phyloP scores from a whole-genome alignment of 2,888 invertebrate species.

The Sepiola atlantica region DNA sequence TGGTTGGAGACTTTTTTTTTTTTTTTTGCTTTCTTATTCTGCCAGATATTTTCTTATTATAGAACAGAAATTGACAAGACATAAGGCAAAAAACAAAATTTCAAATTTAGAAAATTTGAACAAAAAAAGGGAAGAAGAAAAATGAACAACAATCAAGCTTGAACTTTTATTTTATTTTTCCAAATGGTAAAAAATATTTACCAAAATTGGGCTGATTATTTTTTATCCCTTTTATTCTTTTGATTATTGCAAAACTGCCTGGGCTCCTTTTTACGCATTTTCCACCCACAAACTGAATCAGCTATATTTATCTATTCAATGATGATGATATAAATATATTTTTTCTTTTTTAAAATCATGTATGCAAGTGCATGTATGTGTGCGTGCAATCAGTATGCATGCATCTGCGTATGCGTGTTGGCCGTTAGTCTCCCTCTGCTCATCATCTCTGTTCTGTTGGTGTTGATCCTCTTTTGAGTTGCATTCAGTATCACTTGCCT shows the following conservation, averaged over 20 bases:
- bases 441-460: slow-evolving; percentile 21
- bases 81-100: neutral
- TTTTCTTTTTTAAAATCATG: neutral
- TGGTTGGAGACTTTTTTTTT: no score
- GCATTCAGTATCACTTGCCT: slow-evolving; percentile 8
- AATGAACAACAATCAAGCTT: neutral
- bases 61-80: neutral
- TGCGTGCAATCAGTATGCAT: neutral
- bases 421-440: neutral
- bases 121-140: no score
- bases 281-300: slow-evolving; percentile 9
- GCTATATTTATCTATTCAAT: neutral
- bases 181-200: neutral
- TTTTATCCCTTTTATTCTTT: neutral
- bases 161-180: neutral
- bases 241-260: neutral
- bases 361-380: neutral
- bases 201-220: neutral
- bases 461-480: neutral
- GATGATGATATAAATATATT: neutral
- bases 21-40: no score
- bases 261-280: neutral
- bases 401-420: neutral
- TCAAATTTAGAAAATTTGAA: no score
- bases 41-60: no score